These are phyloP conservation scores for Parapsyche elsis DNA, from an alignment of 1,140 invertebrate genomes.

Conservation along the genomic window DNA sequence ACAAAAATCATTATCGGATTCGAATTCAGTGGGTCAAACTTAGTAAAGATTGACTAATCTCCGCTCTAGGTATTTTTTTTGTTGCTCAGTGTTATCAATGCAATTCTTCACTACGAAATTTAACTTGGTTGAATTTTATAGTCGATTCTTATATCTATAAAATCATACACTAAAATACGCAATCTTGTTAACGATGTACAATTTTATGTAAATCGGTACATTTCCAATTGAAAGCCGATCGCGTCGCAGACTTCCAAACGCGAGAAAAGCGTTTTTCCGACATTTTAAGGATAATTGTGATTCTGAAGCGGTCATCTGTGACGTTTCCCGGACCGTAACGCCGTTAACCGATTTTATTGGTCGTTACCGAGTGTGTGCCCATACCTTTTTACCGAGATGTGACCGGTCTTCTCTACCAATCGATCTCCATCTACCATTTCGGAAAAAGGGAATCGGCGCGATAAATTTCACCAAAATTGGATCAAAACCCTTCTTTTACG, in stretches of 20 bases:
- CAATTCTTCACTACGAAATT: too few species aligned
- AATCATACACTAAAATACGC: too few species aligned
- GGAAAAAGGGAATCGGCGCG: not conserved
- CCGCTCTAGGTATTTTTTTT: too few species aligned
- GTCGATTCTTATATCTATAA: too few species aligned
- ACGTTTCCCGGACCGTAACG: slow-evolving; percentile 15
- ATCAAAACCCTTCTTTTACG: not conserved
- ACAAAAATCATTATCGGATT: too few species aligned
- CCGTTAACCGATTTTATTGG: slow-evolving; percentile 35
- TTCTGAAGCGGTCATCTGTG: slow-evolving; percentile 20
- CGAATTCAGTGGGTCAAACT: too few species aligned
- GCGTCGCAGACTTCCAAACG: not conserved
- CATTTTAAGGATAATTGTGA: slow-evolving; percentile 19
- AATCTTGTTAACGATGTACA: too few species aligned
- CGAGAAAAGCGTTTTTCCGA: not conserved
- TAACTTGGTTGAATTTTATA: too few species aligned
- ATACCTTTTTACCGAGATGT: not conserved
- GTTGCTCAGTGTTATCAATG: too few species aligned
- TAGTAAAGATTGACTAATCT: too few species aligned
- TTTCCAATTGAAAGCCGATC: too few species aligned
- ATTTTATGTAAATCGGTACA: too few species aligned
- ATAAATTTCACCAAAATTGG: slow-evolving; percentile 19
- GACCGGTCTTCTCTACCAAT: not conserved
- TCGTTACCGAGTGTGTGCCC: slow-evolving; percentile 16
- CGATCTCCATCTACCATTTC: slow-evolving; percentile 1